phyloP scores from a whole-genome alignment of 1,140 invertebrate species.

The Calliphora vicina region DNA sequence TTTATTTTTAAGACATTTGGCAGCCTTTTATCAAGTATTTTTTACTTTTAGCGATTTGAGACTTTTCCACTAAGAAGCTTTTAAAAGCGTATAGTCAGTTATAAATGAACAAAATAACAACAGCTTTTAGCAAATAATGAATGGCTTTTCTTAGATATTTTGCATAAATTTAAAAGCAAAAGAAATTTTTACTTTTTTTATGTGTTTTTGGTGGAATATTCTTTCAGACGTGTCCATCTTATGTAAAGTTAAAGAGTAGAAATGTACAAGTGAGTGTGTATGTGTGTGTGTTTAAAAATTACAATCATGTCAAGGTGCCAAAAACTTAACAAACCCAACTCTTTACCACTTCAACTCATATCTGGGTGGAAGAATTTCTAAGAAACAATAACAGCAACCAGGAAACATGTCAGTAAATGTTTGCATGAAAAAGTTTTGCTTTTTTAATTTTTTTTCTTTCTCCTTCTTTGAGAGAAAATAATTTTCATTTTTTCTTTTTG shows the following conservation, averaged over 20 bases:
- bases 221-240: background rate
- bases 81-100: background rate
- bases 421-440: slow-evolving; percentile 28
- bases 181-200: background rate
- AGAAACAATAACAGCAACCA: background rate
- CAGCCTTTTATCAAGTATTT: background rate
- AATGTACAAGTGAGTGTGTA: background rate
- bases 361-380: background rate
- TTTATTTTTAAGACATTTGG: background rate
- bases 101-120: background rate
- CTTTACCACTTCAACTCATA: background rate
- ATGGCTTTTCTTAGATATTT: background rate
- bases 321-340: slow-evolving; percentile 28
- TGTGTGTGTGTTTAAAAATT: slow-evolving; percentile 9
- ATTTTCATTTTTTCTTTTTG: background rate
- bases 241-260: background rate
- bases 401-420: slow-evolving; percentile 31
- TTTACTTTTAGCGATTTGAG: background rate
- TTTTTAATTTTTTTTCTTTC: background rate
- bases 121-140: background rate
- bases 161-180: background rate
- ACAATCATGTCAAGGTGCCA: slow-evolving; percentile 34
- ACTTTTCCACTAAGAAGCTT: background rate
- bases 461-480: background rate
- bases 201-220: background rate